Base-by-base conservation (phyloP, 2,797 vertebrate genomes). In the Glyptemys insculpta region DNA sequence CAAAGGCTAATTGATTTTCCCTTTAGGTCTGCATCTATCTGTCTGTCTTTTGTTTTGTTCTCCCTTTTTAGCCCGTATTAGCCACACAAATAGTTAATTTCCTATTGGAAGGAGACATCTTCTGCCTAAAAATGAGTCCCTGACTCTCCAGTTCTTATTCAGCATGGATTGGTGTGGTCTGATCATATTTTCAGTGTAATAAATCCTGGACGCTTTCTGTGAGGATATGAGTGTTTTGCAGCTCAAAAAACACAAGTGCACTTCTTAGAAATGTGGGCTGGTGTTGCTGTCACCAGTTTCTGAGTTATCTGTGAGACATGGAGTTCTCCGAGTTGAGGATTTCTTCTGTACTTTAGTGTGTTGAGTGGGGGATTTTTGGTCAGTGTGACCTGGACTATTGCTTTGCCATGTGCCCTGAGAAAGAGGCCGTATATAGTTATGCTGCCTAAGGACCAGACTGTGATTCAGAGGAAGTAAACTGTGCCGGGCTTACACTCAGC, bases 61-160 rank as follows among this genome's bases (percentile, higher is more conserved):
- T 93, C 56, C 41, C 87, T 93, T 94, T 82, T 16, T 0, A 91
- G 88, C 84, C 54, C 52, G 19, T 52, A 52, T 2, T 54, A 91
- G 88, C 82, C 54, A 87, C 89, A 96, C 78, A 93, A 93, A 31
- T 15, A 12, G 2, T 56, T 86, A 31, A 50, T 92, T 94, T 94
- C 82, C 54, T 94, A 34, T 74, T 81, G 79, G 87, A 89, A 94
- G 86, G 54, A 95, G 85, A 47, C 8, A 47, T 79, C 89, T 21
- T 29, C 34, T 56, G 49, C 5, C 87, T 93, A 49, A n/a, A 3
- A 90, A 78, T 95, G 29, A 65, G 25, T 2, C 6, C 82, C 83
- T 52, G 16, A 86, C 29, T 90, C 89, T 89, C 37, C 52, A 47
- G 44, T 90, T 87, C 65, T 83, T n/a, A 82, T 90, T 50, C 79